phyloP scores from a whole-genome alignment of 92 coral and sea anemone genomes.

The Porites lobata region DNA sequence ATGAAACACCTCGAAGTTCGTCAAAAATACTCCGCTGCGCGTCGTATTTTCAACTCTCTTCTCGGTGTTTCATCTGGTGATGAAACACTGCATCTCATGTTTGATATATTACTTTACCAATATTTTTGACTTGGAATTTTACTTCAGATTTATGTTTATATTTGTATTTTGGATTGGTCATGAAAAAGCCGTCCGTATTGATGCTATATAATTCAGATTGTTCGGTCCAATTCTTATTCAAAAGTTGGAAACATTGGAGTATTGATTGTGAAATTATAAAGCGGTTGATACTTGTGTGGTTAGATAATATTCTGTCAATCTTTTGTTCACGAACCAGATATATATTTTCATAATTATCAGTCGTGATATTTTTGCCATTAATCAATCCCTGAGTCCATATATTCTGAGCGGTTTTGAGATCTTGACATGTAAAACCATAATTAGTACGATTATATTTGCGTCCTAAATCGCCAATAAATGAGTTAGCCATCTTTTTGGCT shows the following conservation, averaged over 20 bases:
- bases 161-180: slow-evolving; percentile 21
- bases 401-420: slow-evolving; percentile 31
- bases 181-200: slow-evolving; percentile 52
- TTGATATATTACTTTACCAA: slow-evolving; percentile 20
- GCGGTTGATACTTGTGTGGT: not conserved
- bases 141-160: slow-evolving; percentile 41
- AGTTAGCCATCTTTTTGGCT: slow-evolving; percentile 34
- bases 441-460: slow-evolving; percentile 44
- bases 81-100: no score
- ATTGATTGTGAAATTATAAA: not conserved
- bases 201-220: not conserved
- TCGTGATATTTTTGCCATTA: slow-evolving; percentile 11
- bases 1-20: no score
- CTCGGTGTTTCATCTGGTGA: no score
- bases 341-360: not conserved
- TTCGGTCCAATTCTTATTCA: not conserved
- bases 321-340: slow-evolving; percentile 1
- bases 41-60: no score
- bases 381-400: not conserved
- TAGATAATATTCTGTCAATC: not conserved
- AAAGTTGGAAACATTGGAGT: not conserved
- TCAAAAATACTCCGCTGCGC: no score
- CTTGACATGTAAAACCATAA: slow-evolving; percentile 41
- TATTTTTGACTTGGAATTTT: not conserved
- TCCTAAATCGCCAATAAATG: slow-evolving; percentile 38